Evolutionary conservation across 2,113 vertebrate species (phyloP).

Genomic region (Jacana jacana): DNA sequence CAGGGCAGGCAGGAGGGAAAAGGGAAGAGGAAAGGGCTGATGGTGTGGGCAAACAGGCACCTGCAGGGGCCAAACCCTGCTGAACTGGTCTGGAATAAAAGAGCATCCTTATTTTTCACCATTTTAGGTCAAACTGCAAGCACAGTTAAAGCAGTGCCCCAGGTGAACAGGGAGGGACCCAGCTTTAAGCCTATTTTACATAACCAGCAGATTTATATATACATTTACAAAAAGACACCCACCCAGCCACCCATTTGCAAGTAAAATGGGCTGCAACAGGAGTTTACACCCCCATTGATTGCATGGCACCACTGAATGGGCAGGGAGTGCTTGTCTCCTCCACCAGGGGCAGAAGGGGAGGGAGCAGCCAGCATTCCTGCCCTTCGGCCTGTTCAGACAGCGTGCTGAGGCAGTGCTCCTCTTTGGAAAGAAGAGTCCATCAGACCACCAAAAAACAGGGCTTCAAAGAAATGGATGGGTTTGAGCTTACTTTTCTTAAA

Average conservation of each 20-base stretch:
- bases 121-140: neutral
- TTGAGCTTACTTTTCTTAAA: neutral
- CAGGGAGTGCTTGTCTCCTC: neutral
- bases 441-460: slow-evolving; percentile 26
- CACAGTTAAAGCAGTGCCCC: neutral
- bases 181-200: neutral
- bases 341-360: neutral
- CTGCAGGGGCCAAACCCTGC: neutral
- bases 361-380: neutral
- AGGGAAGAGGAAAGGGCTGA: neutral
- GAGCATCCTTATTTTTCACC: neutral
- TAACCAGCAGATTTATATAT: neutral
- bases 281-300: neutral
- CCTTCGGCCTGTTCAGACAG: slow-evolving; percentile 17
- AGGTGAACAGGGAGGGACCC: neutral
- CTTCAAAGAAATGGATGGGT: slow-evolving; percentile 15
- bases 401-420: slow-evolving; percentile 44
- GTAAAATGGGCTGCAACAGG: neutral
- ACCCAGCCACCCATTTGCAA: too few relatives aligned
- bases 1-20: neutral
- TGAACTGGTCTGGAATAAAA: fast-evolving
- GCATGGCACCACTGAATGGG: neutral
- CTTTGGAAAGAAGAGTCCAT: slow-evolving; percentile 57
- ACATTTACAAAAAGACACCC: neutral
- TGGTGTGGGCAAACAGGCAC: neutral